Percentiles rank a stretch among this genome's conserved stretches.
phyloP scores from a whole-genome alignment of 2,113 vertebrate species.

The Phocoena phocoena region DNA sequence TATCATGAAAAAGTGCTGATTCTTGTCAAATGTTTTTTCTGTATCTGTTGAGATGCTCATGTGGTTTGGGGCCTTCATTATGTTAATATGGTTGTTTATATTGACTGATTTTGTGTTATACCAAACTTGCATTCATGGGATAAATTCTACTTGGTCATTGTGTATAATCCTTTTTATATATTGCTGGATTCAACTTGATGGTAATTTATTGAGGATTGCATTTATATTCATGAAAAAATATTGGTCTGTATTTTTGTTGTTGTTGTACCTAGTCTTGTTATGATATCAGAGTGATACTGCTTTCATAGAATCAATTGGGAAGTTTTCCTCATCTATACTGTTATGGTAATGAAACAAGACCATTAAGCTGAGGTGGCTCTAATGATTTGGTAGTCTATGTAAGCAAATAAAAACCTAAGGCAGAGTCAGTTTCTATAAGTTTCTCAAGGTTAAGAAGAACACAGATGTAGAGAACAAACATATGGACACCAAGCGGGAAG shows the following conservation, averaged over 20 bases:
- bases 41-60: not conserved
- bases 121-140: not conserved
- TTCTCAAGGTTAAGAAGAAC: not conserved
- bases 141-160: not conserved
- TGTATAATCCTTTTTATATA: not conserved
- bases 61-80: not conserved
- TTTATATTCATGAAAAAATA: not conserved
- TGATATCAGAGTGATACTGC: not conserved
- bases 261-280: not conserved
- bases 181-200: not conserved
- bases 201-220: not conserved
- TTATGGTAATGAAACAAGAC: not conserved
- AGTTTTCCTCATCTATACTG: not conserved
- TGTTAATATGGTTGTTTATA: not conserved
- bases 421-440: not conserved
- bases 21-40: not conserved
- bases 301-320: not conserved
- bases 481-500: too few species aligned
- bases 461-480: too few species aligned
- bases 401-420: not conserved
- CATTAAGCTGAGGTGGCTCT: not conserved
- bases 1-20: not conserved
- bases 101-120: not conserved
- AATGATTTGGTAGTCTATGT: not conserved
- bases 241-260: not conserved